These are phyloP conservation scores for Sterrhoptilus dennistouni DNA, from an alignment of 2,113 vertebrate genomes.

Conservation along the genomic window DNA sequence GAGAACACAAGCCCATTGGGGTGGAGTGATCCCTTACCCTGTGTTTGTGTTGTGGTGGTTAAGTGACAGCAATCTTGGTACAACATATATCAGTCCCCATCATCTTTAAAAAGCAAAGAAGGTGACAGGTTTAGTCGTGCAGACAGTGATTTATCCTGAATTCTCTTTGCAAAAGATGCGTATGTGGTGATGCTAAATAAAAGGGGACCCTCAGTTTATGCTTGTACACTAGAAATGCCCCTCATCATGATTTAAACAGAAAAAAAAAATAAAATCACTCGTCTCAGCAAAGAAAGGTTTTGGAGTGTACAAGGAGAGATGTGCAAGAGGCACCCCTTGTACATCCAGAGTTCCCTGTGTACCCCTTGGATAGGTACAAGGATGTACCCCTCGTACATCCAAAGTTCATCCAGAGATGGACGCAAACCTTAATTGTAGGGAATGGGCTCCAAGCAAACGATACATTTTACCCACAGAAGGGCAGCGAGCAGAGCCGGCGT, in stretches of 20 bases:
- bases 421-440: not conserved
- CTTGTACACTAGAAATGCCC: not conserved
- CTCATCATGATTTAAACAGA: not conserved
- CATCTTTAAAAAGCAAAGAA: not conserved
- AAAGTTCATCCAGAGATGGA: not conserved
- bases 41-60: slow-evolving; percentile 1
- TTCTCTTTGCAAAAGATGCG: not conserved
- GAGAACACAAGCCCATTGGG: not conserved
- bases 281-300: not conserved
- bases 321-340: not conserved
- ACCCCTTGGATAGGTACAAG: not conserved
- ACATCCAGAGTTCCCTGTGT: not conserved
- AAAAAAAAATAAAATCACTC: no score
- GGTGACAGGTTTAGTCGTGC: not conserved
- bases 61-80: not conserved
- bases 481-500: not conserved
- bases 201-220: not conserved
- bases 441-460: not conserved
- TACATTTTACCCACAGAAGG: not conserved
- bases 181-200: not conserved
- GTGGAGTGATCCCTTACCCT: not conserved
- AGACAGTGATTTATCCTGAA: not conserved
- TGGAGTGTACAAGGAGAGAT: not conserved
- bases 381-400: not conserved
- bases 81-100: not conserved